Conservation (phyloP, 2,888 invertebrate species). For the Mactromeris polynyma region DNA sequence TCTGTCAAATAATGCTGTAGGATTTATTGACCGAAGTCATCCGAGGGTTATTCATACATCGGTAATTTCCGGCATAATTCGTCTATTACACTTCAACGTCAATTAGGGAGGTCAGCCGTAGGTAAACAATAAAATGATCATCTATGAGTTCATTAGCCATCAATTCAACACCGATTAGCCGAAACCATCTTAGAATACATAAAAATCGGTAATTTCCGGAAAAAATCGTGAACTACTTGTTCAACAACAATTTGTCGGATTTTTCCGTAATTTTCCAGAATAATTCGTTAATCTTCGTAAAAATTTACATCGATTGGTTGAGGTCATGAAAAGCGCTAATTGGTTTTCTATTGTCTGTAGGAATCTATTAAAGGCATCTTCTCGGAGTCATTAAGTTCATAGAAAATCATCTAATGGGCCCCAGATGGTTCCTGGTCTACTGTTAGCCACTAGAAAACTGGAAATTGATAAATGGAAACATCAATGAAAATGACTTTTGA, state of each 20-base stretch:
- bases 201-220: too few relatives aligned
- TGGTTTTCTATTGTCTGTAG: neutral
- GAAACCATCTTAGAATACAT: too few relatives aligned
- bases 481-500: neutral
- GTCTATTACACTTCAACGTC: too few relatives aligned
- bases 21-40: too few relatives aligned
- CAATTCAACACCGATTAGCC: too few relatives aligned
- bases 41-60: too few relatives aligned
- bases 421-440: neutral
- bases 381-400: neutral
- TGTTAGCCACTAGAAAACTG: neutral
- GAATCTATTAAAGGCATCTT: neutral
- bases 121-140: too few relatives aligned
- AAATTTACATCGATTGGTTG: neutral
- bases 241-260: neutral
- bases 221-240: too few relatives aligned
- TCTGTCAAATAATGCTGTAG: too few relatives aligned
- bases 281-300: neutral
- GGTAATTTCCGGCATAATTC: too few relatives aligned
- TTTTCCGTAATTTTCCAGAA: neutral
- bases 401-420: neutral
- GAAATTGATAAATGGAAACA: neutral
- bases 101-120: too few relatives aligned
- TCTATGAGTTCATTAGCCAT: too few relatives aligned
- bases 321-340: neutral